Evolutionary conservation across 2,888 invertebrate species (phyloP).

Genomic region (Parascotia fuliginaria): DNA sequence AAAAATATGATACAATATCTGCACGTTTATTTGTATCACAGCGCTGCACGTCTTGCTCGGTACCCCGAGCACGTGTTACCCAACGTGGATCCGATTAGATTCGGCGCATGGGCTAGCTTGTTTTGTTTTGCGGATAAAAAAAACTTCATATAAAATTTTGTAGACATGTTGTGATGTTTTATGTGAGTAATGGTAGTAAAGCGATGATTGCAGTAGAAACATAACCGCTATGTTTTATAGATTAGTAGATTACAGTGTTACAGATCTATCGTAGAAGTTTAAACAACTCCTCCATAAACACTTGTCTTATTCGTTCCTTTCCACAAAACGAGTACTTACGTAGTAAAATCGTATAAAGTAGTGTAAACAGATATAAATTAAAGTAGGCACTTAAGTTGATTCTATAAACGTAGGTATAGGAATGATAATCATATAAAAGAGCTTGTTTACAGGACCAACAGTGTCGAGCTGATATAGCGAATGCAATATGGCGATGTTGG

Average conservation of each 20-base stretch:
- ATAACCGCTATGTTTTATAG: not conserved
- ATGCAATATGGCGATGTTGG: constrained; percentile 77
- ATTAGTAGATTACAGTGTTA: too few species aligned
- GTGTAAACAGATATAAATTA: not conserved
- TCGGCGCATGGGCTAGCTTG: constrained; percentile 15
- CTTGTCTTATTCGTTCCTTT: not conserved
- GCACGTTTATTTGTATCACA: constrained; percentile 15
- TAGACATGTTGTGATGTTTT: not conserved
- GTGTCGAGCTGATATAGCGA: constrained; percentile 63
- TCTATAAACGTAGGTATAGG: constrained; percentile 18
- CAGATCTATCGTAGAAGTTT: too few species aligned
- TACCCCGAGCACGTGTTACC: constrained; percentile 21
- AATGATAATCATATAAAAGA: constrained; percentile 47
- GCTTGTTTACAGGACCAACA: constrained; percentile 71
- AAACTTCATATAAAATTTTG: not conserved
- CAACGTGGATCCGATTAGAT: constrained; percentile 34
- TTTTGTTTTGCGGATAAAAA: constrained; percentile 13
- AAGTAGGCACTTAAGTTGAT: constrained; percentile 4
- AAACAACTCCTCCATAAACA: not conserved
- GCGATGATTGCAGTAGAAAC: not conserved
- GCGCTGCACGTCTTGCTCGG: constrained; percentile 4
- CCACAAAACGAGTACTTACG: not conserved
- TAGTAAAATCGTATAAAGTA: not conserved
- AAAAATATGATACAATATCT: constrained; percentile 11
- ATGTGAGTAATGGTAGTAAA: not conserved